Conservation (phyloP, 2,888 invertebrate genomes). For the Eupithecia pulchellata region DNA sequence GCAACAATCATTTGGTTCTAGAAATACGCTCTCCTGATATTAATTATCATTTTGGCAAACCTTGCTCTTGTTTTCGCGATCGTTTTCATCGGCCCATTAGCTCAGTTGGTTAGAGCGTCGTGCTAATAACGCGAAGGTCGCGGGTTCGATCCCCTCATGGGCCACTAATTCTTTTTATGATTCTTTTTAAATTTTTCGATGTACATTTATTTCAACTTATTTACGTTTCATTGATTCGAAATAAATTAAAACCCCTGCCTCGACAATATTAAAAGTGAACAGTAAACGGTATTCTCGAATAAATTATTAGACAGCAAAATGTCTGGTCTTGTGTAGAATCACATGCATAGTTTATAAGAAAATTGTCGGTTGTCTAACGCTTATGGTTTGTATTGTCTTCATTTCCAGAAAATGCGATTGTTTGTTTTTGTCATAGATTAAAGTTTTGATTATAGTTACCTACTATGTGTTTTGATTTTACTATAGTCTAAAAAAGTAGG, state of each 20-base stretch:
- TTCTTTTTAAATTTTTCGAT: constrained; percentile 30
- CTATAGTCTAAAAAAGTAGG: too few species aligned
- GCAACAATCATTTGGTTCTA: constrained; percentile 3
- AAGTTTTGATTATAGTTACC: background rate
- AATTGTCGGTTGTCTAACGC: constrained; percentile 43
- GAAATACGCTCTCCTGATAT: background rate
- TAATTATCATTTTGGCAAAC: background rate
- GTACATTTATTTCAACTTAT: background rate
- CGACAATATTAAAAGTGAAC: background rate
- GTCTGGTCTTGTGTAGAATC: background rate
- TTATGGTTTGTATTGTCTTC: background rate
- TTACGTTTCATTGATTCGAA: background rate
- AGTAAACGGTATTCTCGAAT: constrained; percentile 8
- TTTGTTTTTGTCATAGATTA: background rate
- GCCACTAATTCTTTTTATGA: constrained; percentile 55
- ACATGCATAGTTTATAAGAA: constrained; percentile 54
- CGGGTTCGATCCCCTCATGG: constrained; percentile 79
- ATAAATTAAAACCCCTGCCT: background rate
- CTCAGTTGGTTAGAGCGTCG: constrained; percentile 77
- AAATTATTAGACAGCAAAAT: constrained; percentile 24
- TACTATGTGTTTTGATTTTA: too few species aligned
- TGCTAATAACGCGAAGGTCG: constrained; percentile 78
- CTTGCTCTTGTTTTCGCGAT: constrained; percentile 36
- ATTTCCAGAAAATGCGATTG: background rate
- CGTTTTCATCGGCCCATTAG: constrained; percentile 59